Percentiles rank a stretch among this genome's conserved stretches.
Conservation (phyloP, 1,140 invertebrate genomes). For the Drosophila prosaltans region DNA sequence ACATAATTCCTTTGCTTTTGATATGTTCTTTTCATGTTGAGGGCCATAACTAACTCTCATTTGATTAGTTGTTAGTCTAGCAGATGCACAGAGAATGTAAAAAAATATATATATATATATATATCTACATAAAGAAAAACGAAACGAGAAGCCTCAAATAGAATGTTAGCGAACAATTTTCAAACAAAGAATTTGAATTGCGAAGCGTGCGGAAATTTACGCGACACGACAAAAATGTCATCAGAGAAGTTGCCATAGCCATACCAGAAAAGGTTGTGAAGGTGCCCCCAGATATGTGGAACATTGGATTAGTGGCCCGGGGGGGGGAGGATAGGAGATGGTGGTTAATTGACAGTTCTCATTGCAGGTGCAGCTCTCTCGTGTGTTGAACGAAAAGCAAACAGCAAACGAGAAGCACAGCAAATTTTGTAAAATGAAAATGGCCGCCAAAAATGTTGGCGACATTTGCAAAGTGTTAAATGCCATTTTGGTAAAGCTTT, state of each 20-base stretch:
- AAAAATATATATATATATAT: background rate
- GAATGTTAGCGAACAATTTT: conserved; percentile 12
- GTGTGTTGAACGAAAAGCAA: conserved; percentile 8
- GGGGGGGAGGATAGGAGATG: background rate
- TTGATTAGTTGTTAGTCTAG: background rate
- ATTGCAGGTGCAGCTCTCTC: conserved; percentile 13
- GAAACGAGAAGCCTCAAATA: background rate
- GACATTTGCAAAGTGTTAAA: conserved; percentile 59
- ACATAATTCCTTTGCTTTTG: too few relatives aligned
- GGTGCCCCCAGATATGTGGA: background rate
- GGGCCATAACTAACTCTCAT: too few relatives aligned
- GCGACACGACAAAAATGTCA: background rate
- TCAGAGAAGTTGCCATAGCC: background rate
- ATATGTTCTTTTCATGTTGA: too few relatives aligned
- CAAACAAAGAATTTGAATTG: conserved; percentile 22
- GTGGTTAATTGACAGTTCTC: background rate
- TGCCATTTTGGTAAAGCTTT: conserved; percentile 44
- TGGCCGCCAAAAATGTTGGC: conserved; percentile 42
- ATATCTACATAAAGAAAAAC: background rate
- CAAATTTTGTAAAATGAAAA: conserved; percentile 30
- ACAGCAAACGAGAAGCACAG: background rate
- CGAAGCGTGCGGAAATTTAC: conserved; percentile 19
- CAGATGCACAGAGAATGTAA: too few relatives aligned
- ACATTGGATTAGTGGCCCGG: background rate
- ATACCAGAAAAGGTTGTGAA: background rate